Percentiles rank a stretch among this genome's conserved stretches.
These are phyloP conservation scores for Rhyzopertha dominica DNA, from an alignment of 1,140 invertebrate genomes.

Conservation along the genomic window DNA sequence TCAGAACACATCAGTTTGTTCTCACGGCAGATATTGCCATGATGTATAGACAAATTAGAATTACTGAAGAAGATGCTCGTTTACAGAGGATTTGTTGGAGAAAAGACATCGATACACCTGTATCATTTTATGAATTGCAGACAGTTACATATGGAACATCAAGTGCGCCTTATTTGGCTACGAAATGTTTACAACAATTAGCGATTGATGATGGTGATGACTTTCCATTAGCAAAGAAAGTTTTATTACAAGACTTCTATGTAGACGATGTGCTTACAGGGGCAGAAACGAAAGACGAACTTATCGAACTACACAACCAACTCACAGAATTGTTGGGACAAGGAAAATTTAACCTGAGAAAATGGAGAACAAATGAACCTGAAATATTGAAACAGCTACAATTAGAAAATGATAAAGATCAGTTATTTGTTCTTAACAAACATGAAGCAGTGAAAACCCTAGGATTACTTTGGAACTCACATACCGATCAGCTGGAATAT, in stretches of 20 bases:
- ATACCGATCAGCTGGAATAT: slow-evolving; percentile 35
- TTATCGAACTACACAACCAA: slow-evolving; percentile 13
- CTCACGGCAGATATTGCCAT: slow-evolving; percentile 24
- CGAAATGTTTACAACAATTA: slow-evolving; percentile 33
- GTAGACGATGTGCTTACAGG: slow-evolving; percentile 44
- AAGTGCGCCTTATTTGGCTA: slow-evolving; percentile 40
- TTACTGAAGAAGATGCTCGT: slow-evolving; percentile 30
- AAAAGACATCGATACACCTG: slow-evolving; percentile 4
- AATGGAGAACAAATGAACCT: slow-evolving; percentile 26
- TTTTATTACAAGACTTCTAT: slow-evolving; percentile 39
- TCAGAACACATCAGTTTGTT: slow-evolving; percentile 37
- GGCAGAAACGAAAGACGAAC: slow-evolving; percentile 24
- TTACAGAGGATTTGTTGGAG: slow-evolving; percentile 42
- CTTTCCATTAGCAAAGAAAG: slow-evolving; percentile 22
- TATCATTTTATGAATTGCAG: slow-evolving; percentile 24
- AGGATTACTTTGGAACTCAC: slow-evolving; percentile 37
- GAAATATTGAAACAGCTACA: slow-evolving; percentile 1
- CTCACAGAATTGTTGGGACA: slow-evolving; percentile 9
- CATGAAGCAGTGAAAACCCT: slow-evolving; percentile 31
- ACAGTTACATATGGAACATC: slow-evolving; percentile 30
- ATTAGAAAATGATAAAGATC: background rate
- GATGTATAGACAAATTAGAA: slow-evolving; percentile 38
- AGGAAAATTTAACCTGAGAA: slow-evolving; percentile 25
- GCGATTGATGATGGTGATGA: slow-evolving; percentile 24
- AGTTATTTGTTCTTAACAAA: slow-evolving; percentile 9